Conservation (phyloP, 2,888 invertebrate species). For the Altica lythri region DNA sequence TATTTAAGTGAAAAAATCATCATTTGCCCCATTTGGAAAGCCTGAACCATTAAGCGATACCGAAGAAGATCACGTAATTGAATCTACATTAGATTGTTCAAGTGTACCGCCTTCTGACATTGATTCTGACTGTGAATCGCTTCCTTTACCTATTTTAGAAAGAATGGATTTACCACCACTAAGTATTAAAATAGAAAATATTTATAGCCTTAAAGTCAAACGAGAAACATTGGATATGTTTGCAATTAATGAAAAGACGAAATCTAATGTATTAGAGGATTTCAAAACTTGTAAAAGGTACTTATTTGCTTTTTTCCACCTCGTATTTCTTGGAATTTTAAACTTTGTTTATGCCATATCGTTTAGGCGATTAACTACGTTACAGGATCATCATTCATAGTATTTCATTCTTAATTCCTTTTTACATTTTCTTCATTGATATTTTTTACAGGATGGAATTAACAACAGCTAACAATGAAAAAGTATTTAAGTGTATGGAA, state of each 20-base stretch:
- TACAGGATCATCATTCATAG: no score
- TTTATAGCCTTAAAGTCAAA: slow-evolving; percentile 23
- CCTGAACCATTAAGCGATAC: slow-evolving; percentile 19
- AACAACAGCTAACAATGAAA: no score
- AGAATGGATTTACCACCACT: slow-evolving; percentile 23
- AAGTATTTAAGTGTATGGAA: slow-evolving; percentile 15
- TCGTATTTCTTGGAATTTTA: background rate
- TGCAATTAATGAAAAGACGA: background rate
- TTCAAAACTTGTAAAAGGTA: slow-evolving; percentile 16
- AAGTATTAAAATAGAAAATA: slow-evolving; percentile 18
- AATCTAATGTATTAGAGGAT: slow-evolving; percentile 14
- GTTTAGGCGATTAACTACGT: no score
- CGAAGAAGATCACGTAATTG: slow-evolving; percentile 6
- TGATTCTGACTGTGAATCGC: slow-evolving; percentile 22
- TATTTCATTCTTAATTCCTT: no score
- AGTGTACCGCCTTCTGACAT: background rate
- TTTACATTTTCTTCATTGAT: no score
- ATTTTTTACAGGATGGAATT: no score
- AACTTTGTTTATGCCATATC: no score
- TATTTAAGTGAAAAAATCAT: no score
- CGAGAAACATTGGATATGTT: slow-evolving; percentile 20
- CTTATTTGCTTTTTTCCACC: background rate
- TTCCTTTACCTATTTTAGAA: slow-evolving; percentile 25
- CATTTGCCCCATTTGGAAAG: slow-evolving; percentile 16
- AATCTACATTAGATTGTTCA: slow-evolving; percentile 1